These are phyloP conservation scores for Harpagifer antarcticus DNA, from an alignment of 2,797 vertebrate genomes.

Conservation along the genomic window DNA sequence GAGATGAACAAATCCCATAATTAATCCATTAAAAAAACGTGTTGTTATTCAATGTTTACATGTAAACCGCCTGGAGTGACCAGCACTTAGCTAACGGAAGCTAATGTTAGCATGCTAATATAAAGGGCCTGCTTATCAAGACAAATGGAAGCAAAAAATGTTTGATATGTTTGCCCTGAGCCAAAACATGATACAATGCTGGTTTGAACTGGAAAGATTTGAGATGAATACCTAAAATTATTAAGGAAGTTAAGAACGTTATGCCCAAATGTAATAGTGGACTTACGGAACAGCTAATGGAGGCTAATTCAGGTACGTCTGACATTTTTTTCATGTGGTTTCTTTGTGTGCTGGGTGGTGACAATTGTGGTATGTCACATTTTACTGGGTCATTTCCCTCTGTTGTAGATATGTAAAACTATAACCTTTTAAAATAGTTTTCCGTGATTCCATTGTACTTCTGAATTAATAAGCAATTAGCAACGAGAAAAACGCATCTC, in stretches of 20 bases:
- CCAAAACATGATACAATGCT: background rate
- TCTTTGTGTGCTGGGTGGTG: slow-evolving; percentile 23
- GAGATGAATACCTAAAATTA: background rate
- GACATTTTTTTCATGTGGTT: background rate
- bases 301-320: background rate
- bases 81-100: background rate
- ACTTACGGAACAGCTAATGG: background rate
- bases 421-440: slow-evolving; percentile 12
- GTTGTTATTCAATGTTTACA: background rate
- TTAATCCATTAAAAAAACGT: background rate
- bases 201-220: background rate
- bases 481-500: background rate
- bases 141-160: background rate
- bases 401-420: slow-evolving; percentile 13
- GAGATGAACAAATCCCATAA: background rate
- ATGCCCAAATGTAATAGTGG: background rate
- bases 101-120: background rate
- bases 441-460: background rate
- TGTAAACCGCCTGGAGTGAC: background rate
- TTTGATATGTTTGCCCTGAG: background rate
- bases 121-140: background rate
- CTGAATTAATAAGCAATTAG: slow-evolving; percentile 4
- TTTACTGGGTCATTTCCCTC: slow-evolving; percentile 27
- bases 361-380: slow-evolving; percentile 30
- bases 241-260: background rate